A percentile compares a stretch with the other conserved stretches of the same genome.
Evolutionary conservation across 2,888 invertebrate species (phyloP).

Genomic region (Diarsia brunnea): DNA sequence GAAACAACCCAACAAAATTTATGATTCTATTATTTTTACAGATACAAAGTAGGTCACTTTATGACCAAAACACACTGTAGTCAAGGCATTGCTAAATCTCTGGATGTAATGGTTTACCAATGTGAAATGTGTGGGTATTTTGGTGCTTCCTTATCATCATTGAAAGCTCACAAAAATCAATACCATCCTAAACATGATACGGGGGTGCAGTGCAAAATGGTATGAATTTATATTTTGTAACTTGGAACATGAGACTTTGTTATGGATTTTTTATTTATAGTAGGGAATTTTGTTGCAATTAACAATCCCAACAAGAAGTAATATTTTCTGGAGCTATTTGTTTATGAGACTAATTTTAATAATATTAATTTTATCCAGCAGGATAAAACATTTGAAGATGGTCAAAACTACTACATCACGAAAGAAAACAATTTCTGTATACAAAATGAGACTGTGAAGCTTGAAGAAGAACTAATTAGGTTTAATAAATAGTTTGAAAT

Average conservation of each 20-base stretch:
- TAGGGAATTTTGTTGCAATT: background rate
- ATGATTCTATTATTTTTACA: conserved; percentile 65
- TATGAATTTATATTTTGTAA: conserved; percentile 60
- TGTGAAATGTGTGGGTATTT: conserved; percentile 86
- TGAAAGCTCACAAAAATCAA: conserved; percentile 82
- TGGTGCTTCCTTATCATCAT: conserved; percentile 75
- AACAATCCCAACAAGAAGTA: background rate
- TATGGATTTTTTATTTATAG: background rate
- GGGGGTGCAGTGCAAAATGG: conserved; percentile 70
- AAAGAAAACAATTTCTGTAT: conserved; percentile 64
- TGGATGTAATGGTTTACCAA: conserved; percentile 81
- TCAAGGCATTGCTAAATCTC: conserved; percentile 66
- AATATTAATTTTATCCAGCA: conserved; percentile 34
- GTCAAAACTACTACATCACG: conserved; percentile 58
- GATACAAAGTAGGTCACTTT: conserved; percentile 86
- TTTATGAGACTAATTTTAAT: conserved; percentile 4
- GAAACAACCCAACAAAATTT: conserved; percentile 1
- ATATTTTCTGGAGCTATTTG: background rate
- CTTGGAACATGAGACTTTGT: background rate
- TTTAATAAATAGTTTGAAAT: conserved; percentile 29
- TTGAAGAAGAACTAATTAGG: conserved; percentile 30
- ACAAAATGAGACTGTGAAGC: conserved; percentile 45
- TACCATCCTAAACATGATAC: conserved; percentile 78
- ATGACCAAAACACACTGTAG: conserved; percentile 78
- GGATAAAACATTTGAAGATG: conserved; percentile 63